These are phyloP conservation scores for Exocentrus adspersus DNA, from an alignment of 2,888 invertebrate genomes.

Conservation along the genomic window DNA sequence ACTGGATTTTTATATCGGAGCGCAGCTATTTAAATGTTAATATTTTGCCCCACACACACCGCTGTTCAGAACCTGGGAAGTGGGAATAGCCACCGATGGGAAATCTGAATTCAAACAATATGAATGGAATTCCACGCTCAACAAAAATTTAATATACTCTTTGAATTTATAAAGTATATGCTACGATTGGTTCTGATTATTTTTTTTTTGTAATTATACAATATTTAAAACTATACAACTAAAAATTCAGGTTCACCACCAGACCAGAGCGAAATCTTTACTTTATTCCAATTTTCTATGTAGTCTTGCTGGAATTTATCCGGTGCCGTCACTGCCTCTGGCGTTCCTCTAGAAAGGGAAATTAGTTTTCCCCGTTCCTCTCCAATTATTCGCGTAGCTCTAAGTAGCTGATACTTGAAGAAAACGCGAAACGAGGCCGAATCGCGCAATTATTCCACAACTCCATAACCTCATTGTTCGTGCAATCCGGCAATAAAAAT, in stretches of 20 bases:
- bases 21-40: constrained; percentile 6
- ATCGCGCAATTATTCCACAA: neutral
- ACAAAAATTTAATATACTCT: too few species aligned
- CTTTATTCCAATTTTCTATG: too few species aligned
- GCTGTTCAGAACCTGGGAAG: constrained; percentile 16
- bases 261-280: too few species aligned
- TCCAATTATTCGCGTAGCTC: neutral
- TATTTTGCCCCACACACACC: neutral
- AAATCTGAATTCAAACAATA: constrained; percentile 28
- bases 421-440: neutral
- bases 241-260: too few species aligned
- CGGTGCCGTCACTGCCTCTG: too few species aligned
- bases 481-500: neutral
- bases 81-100: constrained; percentile 20
- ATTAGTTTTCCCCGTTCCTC: neutral
- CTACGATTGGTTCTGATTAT: too few species aligned
- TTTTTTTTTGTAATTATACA: too few species aligned
- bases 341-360: neutral
- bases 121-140: too few species aligned
- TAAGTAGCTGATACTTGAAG: neutral
- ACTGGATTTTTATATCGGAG: neutral
- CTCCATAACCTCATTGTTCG: neutral
- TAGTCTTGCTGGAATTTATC: too few species aligned
- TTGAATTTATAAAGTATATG: too few species aligned
- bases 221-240: too few species aligned